A percentile compares a stretch with the other conserved stretches of the same genome.
phyloP scores from a whole-genome alignment of 2,797 vertebrate genomes.

The Squalus acanthias region DNA sequence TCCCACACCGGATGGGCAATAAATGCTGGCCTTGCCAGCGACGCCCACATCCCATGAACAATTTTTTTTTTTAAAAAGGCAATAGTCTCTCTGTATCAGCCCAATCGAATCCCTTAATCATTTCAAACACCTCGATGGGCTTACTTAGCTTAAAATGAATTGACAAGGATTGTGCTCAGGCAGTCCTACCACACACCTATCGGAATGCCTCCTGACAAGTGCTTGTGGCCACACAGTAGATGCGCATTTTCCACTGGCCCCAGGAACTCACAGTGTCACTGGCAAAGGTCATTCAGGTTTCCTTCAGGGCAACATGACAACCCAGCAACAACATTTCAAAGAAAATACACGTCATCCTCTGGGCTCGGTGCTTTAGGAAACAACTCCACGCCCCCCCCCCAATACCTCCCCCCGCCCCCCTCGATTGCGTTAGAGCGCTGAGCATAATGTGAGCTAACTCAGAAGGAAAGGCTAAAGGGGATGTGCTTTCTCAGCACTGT shows the following conservation, averaged over 20 bases:
- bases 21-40: no score
- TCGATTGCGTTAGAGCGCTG: no score
- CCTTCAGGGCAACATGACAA: background rate
- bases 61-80: no score
- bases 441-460: background rate
- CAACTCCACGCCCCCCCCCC: no score
- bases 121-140: background rate
- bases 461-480: background rate
- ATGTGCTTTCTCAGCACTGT: background rate
- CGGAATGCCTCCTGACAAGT: background rate
- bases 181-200: background rate
- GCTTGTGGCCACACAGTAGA: background rate
- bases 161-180: background rate
- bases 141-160: background rate
- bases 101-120: background rate
- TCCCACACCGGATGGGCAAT: no score
- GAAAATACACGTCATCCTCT: background rate
- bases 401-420: no score
- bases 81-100: background rate
- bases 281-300: background rate
- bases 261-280: background rate
- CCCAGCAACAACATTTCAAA: background rate
- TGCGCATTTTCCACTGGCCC: background rate
- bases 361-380: background rate
- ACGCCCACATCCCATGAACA: no score